A percentile compares a stretch with the other conserved stretches of the same genome.
Evolutionary conservation across 2,113 vertebrate genomes (phyloP).

Genomic region (Morone saxatilis): DNA sequence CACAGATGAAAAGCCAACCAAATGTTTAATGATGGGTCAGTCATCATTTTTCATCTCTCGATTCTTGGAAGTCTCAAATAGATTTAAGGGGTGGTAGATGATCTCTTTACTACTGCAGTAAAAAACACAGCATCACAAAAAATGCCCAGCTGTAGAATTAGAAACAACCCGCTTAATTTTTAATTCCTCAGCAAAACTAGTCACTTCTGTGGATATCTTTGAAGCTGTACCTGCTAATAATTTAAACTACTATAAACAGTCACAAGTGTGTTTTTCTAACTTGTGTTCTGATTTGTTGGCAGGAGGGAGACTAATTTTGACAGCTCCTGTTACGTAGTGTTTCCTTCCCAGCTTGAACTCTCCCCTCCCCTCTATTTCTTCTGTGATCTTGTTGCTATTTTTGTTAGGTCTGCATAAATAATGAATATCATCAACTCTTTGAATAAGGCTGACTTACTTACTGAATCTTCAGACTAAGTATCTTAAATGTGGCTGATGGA

Average conservation of each 20-base stretch:
- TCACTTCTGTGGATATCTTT: slow-evolving; percentile 10
- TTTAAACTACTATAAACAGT: slow-evolving; percentile 15
- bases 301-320: slow-evolving; percentile 44
- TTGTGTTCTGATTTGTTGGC: slow-evolving; percentile 43
- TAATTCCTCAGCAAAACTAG: slow-evolving; percentile 11
- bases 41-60: slow-evolving; percentile 16
- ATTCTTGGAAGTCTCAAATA: slow-evolving; percentile 20
- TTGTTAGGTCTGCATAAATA: slow-evolving; percentile 53
- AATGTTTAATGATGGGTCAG: slow-evolving; percentile 35
- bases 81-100: slow-evolving; percentile 16
- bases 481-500: slow-evolving; percentile 8
- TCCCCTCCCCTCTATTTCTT: slow-evolving; percentile 29
- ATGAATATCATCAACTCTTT: slow-evolving; percentile 50
- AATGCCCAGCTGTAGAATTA: not conserved
- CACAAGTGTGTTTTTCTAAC: slow-evolving; percentile 22
- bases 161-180: slow-evolving; percentile 14
- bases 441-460: slow-evolving; percentile 31
- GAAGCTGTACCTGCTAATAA: slow-evolving; percentile 10
- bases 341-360: slow-evolving; percentile 47
- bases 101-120: slow-evolving; percentile 3
- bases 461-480: slow-evolving; percentile 11
- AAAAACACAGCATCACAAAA: slow-evolving; percentile 8
- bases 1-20: slow-evolving; percentile 39
- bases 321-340: slow-evolving; percentile 45
- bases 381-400: slow-evolving; percentile 56